Conservation (phyloP, 2,797 vertebrate genomes). For the Tenualosa ilisha region DNA sequence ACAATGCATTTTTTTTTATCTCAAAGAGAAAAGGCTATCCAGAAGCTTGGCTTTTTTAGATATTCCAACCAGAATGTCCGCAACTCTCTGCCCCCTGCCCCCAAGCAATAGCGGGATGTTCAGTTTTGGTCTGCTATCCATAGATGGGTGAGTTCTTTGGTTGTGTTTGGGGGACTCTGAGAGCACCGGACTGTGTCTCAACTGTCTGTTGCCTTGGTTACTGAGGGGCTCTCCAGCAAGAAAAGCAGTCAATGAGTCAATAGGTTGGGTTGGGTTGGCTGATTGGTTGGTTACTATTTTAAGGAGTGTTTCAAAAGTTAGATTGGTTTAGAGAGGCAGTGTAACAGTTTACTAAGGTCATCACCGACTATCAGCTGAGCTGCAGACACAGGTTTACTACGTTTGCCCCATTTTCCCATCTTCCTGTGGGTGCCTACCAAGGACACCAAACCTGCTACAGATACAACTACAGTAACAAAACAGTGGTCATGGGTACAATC, state of each 20-base stretch:
- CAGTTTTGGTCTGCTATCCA: slow-evolving; percentile 45
- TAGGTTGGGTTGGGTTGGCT: slow-evolving; percentile 42
- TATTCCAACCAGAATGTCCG: slow-evolving; percentile 61
- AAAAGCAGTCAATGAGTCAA: slow-evolving; percentile 13
- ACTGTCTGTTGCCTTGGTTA: slow-evolving; percentile 48
- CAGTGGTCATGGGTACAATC: slow-evolving; percentile 10
- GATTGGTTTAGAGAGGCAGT: slow-evolving; percentile 21
- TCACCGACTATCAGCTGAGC: neutral
- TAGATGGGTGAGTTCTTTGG: slow-evolving; percentile 73
- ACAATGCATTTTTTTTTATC: slow-evolving; percentile 60
- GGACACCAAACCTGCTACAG: slow-evolving; percentile 11
- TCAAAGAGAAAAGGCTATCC: slow-evolving; percentile 71
- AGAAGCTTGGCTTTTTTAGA: slow-evolving; percentile 67
- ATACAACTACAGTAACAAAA: slow-evolving; percentile 13
- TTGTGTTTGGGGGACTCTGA: slow-evolving; percentile 62
- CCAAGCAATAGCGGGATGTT: neutral
- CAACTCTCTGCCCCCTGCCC: slow-evolving; percentile 56
- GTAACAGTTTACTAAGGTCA: slow-evolving; percentile 24
- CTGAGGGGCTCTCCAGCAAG: slow-evolving; percentile 6
- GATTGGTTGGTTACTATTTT: slow-evolving; percentile 29
- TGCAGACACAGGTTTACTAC: neutral
- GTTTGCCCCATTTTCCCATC: neutral
- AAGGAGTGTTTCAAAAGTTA: slow-evolving; percentile 20
- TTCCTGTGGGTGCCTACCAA: neutral
- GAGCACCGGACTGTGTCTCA: slow-evolving; percentile 47